Evolutionary conservation across 2,113 vertebrate species (phyloP).

Genomic region (Hippocampus barbouri): DNA sequence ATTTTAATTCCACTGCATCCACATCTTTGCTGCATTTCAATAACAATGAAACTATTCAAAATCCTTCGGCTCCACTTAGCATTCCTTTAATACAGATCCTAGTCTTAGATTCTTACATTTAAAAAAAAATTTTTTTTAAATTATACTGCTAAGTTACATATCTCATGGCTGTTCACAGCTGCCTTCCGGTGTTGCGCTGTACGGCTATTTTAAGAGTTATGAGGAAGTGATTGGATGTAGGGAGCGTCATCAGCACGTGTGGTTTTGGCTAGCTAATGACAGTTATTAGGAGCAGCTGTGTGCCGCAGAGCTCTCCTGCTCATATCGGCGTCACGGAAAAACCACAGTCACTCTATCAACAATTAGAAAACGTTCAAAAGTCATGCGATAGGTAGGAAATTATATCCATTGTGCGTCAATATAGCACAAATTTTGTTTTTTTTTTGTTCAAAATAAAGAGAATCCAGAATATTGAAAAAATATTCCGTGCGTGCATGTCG

Average conservation of each 20-base stretch:
- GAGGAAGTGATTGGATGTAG: slow-evolving; percentile 31
- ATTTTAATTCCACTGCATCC: no score
- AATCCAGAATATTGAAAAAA: no score
- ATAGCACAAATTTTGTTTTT: not conserved
- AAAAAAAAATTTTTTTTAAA: not conserved
- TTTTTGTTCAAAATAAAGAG: not conserved
- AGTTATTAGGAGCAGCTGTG: slow-evolving; percentile 69
- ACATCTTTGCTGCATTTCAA: no score
- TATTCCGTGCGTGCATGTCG: no score
- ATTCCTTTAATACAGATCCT: no score
- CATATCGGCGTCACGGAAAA: slow-evolving; percentile 18
- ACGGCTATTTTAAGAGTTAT: slow-evolving; percentile 31
- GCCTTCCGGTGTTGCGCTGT: not conserved
- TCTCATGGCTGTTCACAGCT: not conserved
- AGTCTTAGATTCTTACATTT: no score
- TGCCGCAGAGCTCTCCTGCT: slow-evolving; percentile 31
- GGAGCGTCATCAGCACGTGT: slow-evolving; percentile 34
- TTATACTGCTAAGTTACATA: not conserved
- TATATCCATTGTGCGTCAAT: not conserved
- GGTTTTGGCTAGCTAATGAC: slow-evolving; percentile 56
- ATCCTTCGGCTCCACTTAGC: no score
- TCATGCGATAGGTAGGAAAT: not conserved
- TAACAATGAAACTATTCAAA: no score
- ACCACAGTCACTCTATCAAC: not conserved
- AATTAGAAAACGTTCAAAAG: not conserved